Base-by-base conservation (phyloP, 2,888 invertebrate genomes). In the Andricus quercusramuli region DNA sequence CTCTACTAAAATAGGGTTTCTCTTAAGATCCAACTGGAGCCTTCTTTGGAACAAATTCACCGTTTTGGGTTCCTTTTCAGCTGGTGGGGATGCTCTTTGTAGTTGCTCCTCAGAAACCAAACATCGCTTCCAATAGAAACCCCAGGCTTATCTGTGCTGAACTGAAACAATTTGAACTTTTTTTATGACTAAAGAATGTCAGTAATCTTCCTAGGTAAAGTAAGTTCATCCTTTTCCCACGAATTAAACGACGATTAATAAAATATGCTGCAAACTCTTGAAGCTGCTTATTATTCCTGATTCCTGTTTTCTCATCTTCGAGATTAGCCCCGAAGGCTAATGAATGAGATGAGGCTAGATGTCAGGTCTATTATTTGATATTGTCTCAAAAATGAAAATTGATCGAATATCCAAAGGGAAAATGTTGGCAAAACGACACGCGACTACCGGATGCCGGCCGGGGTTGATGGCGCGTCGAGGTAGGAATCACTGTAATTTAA, bases 401-500 rank as follows among this genome's bases (percentile, higher is more conserved):
- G 74, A 74, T 74, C 20, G 56, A 70, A 70, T 70, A 70, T 51
- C 29, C 70, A 22, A 51, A 47, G 70, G 32, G 74, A 56, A 74
- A 74, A 56, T 74, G 51, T 74, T 56, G 74, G 79, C 20, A 59
- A 78, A 74, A 77, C 77, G 81, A 83, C 81, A 83, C 81, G 83
- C 83, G 83, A 83, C 80, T 81, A 81, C 83, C 83, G 83, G 81
- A 80, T 83, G 83, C 78, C 83, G 78, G 81, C 78, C 83, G 78
- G 80, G 79, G 80, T 80, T 79, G 83, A 80, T 80, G 66, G 82
- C 86, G 86, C 86, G 86, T 81, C 83, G 86, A 85, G 83, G 86
- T 88, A 89, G 87, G 90, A 90, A 92, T 91, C 90, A 91, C 91
- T 91, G 91, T 92, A 92, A 92, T 92, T 92, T 91, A 91, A 91